Evolutionary conservation across 1,140 invertebrate genomes (phyloP).

Genomic region (Drosophila guanche): DNA sequence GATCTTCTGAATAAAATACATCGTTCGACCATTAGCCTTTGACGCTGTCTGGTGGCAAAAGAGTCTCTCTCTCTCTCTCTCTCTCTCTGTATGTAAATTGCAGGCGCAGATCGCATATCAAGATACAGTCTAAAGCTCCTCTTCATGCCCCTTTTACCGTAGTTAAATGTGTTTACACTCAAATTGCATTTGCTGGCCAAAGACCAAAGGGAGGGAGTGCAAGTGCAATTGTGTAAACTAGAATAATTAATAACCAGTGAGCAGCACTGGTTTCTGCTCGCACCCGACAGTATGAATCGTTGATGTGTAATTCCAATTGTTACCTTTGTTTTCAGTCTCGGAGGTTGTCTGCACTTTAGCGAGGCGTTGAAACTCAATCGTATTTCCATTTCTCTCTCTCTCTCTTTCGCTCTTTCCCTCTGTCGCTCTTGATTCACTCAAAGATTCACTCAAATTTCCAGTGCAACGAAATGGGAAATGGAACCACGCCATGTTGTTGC

Average conservation of each 20-base stretch:
- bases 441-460: conserved; percentile 69
- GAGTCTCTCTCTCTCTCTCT: neutral
- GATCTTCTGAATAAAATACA: neutral
- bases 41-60: too few species aligned
- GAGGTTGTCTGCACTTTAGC: conserved; percentile 50
- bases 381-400: conserved; percentile 10
- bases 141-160: conserved; percentile 22
- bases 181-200: conserved; percentile 31
- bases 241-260: conserved; percentile 65
- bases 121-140: conserved; percentile 41
- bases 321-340: conserved; percentile 46
- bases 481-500: conserved; percentile 72
- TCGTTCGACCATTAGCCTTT: too few species aligned
- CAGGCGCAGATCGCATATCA: conserved; percentile 38
- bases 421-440: conserved; percentile 6
- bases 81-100: conserved; percentile 65
- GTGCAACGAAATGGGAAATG: conserved; percentile 65
- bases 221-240: conserved; percentile 44
- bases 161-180: conserved; percentile 55
- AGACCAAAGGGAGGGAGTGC: conserved; percentile 10
- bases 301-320: conserved; percentile 53
- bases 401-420: neutral
- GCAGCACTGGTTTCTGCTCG: conserved; percentile 7
- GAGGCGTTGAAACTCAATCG: conserved; percentile 51
- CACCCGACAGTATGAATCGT: neutral